These are phyloP conservation scores for Rynchops niger DNA, from an alignment of 2,113 vertebrate species.

Conservation along the genomic window DNA sequence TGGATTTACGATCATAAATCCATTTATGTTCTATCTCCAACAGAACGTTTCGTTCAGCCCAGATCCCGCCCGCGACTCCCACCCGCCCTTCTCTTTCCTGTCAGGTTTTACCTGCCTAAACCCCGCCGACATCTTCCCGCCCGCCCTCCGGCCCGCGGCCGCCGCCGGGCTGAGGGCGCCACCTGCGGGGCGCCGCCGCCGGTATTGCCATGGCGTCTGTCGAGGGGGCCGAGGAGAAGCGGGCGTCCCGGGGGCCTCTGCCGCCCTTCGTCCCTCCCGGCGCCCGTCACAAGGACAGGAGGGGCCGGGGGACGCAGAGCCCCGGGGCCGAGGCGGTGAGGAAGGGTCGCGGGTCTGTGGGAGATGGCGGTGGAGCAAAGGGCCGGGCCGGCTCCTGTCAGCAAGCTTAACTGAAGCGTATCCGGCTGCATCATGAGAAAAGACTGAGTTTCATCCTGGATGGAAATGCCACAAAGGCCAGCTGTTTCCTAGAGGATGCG, in stretches of 20 bases:
- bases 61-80: fast-evolving
- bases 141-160: background rate
- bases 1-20: background rate
- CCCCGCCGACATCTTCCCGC: background rate
- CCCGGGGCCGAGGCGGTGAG: fast-evolving
- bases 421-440: background rate
- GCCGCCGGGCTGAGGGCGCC: background rate
- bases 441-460: background rate
- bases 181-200: background rate
- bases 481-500: background rate
- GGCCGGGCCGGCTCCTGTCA: background rate
- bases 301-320: background rate
- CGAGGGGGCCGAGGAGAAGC: background rate
- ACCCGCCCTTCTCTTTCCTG: background rate
- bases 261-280: background rate
- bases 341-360: no score
- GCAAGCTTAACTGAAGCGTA: background rate
- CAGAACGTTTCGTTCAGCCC: background rate
- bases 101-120: fast-evolving
- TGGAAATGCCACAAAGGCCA: background rate
- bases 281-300: background rate
- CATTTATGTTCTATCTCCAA: background rate
- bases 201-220: no score
- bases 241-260: fast-evolving
- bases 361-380: background rate